A percentile compares a stretch with the other conserved stretches of the same genome.
Conservation (phyloP, 1,140 invertebrate species). For the Ooceraea biroi region DNA sequence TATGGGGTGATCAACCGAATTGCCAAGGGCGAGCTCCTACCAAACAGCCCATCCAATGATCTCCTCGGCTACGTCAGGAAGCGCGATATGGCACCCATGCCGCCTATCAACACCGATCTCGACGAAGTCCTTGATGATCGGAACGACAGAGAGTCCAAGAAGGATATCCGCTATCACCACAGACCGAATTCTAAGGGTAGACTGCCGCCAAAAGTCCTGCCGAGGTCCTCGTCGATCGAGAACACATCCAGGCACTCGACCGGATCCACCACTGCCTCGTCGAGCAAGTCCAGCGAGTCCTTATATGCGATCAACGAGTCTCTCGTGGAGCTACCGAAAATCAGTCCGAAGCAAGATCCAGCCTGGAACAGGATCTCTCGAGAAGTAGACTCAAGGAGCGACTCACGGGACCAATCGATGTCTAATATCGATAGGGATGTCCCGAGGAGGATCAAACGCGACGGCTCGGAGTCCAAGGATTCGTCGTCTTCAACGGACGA, state of each 20-base stretch:
- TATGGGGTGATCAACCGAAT: constrained; percentile 80
- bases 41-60: constrained; percentile 39
- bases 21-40: constrained; percentile 47
- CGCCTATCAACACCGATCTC: constrained; percentile 70
- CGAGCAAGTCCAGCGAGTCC: constrained; percentile 82
- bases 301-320: constrained; percentile 80
- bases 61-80: constrained; percentile 72
- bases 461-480: constrained; percentile 55
- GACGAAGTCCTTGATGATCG: not conserved
- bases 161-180: not conserved
- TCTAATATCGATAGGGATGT: not conserved
- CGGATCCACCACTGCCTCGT: constrained; percentile 79
- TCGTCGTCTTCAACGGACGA: constrained; percentile 71
- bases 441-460: constrained; percentile 30
- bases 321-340: constrained; percentile 60
- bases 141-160: not conserved
- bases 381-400: not conserved
- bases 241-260: constrained; percentile 79
- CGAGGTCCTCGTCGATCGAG: constrained; percentile 82
- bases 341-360: constrained; percentile 29
- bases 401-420: not conserved
- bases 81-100: constrained; percentile 82
- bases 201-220: constrained; percentile 76
- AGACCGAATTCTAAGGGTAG: constrained; percentile 77
- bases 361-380: not conserved